Evolutionary conservation across 2,888 invertebrate species (phyloP), one percentile per base, ranked within the genome.

Genomic region (Epinotia nisella): DNA sequence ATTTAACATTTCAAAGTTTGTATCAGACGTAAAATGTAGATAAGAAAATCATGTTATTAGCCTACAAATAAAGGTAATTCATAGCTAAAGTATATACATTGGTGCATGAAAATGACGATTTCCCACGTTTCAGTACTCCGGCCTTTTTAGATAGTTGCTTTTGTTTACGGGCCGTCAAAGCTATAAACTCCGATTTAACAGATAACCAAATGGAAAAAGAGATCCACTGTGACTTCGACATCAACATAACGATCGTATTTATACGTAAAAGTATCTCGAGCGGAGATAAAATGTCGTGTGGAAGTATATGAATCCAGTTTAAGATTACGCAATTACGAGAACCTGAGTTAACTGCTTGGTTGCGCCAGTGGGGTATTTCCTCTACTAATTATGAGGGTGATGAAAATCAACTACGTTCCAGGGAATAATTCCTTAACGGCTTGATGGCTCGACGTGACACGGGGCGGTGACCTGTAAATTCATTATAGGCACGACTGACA

Each of bases 361-460:
- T 81, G 78, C 79, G 83, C 80, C 75, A 80, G 79, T 82, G 82
- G 82, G 86, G 89, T 91, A 91, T 92, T 90, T 91, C 90, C 91
- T 85, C 78, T 83, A 82, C 87, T 90, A 91, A 92, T 92, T 89
- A 88, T 87, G 87, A 82, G 86, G 86, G 80, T 84, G 88, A 89
- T 88, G 90, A 87, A 88, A 88, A 89, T 88, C 84, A 64, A 59
- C 49, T 56, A 68, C 74, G 71, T 67, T 65, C 71, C 71, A 29
- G 67, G 71, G 60, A 66, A 60, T 74, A 67, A 71, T 65, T 74
- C 71, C 62, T 71, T 64, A 67, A 71, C 59, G 61, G 67, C 71
- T 64, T 55, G 73, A 69, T 58, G 64, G 71, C 59, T 61, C 39
- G 59, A 51, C 58, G 65, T 70, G 70, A 82, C 83, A 78, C 78